Percentiles rank a stretch among this genome's conserved stretches.
Conservation (phyloP, 2,113 vertebrate genomes). For the Proterorhinus semilunaris region DNA sequence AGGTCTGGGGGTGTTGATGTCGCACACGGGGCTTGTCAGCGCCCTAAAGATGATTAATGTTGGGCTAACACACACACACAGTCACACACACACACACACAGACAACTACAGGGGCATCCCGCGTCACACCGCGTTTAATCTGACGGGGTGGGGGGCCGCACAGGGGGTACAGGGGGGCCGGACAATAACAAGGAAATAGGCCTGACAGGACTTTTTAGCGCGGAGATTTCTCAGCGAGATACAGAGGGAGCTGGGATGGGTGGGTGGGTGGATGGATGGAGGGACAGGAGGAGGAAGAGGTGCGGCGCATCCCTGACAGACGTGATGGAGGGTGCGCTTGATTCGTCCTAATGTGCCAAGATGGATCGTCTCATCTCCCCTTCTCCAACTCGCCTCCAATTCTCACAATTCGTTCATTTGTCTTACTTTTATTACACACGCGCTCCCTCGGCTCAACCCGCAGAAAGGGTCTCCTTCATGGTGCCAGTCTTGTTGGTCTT, state of each 20-base stretch:
- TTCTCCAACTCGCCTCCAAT: slow-evolving; percentile 30
- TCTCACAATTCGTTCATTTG: slow-evolving; percentile 22
- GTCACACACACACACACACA: slow-evolving; percentile 35
- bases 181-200: slow-evolving; percentile 99
- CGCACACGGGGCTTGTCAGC: slow-evolving; percentile 85
- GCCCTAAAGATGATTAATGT: slow-evolving; percentile 99
- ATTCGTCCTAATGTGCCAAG: slow-evolving; percentile 86
- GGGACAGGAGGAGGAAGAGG: slow-evolving; percentile 75
- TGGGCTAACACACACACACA: slow-evolving; percentile 30
- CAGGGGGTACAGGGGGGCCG: slow-evolving; percentile 57
- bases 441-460: slow-evolving; percentile 9
- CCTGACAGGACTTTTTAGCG: slow-evolving; percentile 99
- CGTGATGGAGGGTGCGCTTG: slow-evolving; percentile 71
- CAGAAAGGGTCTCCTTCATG: neutral
- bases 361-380: slow-evolving; percentile 92
- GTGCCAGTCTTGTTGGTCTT: neutral
- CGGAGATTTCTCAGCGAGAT: slow-evolving; percentile 97
- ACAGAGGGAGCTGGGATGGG: slow-evolving; percentile 65
- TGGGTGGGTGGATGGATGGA: slow-evolving; percentile 60
- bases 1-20: slow-evolving; percentile 47
- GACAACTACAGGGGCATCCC: slow-evolving; percentile 35
- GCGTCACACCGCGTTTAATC: slow-evolving; percentile 76
- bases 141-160: slow-evolving; percentile 51
- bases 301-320: slow-evolving; percentile 70
- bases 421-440: slow-evolving; percentile 20